Evolutionary conservation across 2,888 invertebrate species (phyloP).

Genomic region (Hartigia nigra): DNA sequence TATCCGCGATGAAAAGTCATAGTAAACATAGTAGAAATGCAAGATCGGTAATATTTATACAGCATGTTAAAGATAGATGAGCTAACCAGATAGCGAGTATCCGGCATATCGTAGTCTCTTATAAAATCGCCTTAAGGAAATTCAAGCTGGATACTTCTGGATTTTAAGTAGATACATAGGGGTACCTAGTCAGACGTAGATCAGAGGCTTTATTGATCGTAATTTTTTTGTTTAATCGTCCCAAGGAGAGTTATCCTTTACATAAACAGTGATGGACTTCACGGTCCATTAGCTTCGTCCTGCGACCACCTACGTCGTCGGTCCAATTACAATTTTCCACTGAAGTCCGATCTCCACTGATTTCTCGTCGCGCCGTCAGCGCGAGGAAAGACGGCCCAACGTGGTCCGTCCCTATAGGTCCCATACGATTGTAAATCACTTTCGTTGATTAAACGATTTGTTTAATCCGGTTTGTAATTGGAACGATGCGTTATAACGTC

Average conservation of each 20-base stretch:
- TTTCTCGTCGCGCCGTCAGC: conserved; percentile 3
- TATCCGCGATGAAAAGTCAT: background rate
- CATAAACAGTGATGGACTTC: conserved; percentile 37
- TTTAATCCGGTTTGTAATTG: conserved; percentile 48
- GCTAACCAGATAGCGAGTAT: background rate
- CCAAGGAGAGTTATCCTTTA: background rate
- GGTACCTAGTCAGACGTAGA: background rate
- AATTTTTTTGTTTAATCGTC: background rate
- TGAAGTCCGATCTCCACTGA: background rate
- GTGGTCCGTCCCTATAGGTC: background rate
- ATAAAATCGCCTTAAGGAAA: background rate
- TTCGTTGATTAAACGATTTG: conserved; percentile 52
- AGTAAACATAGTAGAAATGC: background rate
- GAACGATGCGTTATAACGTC: conserved; percentile 48
- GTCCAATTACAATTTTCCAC: conserved; percentile 5
- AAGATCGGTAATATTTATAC: background rate
- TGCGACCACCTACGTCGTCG: conserved; percentile 36
- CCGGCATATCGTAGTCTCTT: background rate
- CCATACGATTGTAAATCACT: conserved; percentile 41
- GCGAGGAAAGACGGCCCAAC: conserved; percentile 21
- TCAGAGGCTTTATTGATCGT: background rate
- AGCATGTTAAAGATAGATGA: background rate
- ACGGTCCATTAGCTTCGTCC: conserved; percentile 43
- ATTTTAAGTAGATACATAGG: background rate
- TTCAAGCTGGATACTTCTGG: background rate